Percentiles rank a stretch among this genome's conserved stretches.
Evolutionary conservation across 1,140 invertebrate genomes (phyloP).

Genomic region (Xylocopa sonorina): DNA sequence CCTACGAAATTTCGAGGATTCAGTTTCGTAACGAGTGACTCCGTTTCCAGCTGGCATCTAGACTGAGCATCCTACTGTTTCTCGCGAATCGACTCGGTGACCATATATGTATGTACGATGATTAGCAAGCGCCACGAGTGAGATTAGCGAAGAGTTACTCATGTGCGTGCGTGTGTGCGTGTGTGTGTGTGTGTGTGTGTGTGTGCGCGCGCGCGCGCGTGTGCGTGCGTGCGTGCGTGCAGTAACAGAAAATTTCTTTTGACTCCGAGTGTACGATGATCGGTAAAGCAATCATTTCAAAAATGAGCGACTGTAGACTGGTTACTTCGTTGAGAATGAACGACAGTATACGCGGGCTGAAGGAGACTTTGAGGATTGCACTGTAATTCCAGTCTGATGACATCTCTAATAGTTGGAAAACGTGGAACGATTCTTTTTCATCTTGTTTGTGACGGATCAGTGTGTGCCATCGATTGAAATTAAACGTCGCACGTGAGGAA

Average conservation of each 20-base stretch:
- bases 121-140: background rate
- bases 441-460: too few species aligned
- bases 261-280: background rate
- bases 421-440: too few species aligned
- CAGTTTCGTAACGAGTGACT: background rate
- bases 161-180: conserved; percentile 4
- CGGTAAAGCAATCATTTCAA: background rate
- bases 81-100: background rate
- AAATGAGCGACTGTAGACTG: background rate
- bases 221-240: background rate
- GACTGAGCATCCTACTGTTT: background rate
- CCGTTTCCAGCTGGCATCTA: too few species aligned
- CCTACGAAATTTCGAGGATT: background rate
- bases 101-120: conserved; percentile 4
- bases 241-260: background rate
- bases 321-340: background rate
- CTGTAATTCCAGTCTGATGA: conserved; percentile 1
- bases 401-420: background rate
- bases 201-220: background rate
- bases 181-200: background rate
- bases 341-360: background rate
- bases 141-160: background rate
- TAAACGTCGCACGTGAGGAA: background rate
- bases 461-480: background rate
- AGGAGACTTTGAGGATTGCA: conserved; percentile 3